Base-by-base conservation (phyloP, 2,113 vertebrate species). In the Lontra canadensis region DNA sequence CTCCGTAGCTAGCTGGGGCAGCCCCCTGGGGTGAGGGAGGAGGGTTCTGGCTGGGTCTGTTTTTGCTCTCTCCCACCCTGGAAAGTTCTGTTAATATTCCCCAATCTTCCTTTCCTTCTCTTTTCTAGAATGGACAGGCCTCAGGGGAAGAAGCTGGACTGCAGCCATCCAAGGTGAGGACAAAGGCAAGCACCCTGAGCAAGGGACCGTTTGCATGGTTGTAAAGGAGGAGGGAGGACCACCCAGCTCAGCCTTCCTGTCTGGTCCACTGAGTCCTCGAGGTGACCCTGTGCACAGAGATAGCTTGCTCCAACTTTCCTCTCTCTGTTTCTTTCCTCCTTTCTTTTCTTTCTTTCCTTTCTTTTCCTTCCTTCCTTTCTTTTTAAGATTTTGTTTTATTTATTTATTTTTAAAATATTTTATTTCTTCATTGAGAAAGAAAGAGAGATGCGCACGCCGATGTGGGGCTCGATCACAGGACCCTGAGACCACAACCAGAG, bases 91-190 rank as follows among this genome's bases (percentile, higher is more conserved):
- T 86, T 47, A 20, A 3, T n/a, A 9, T 6, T 69, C 31, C 23
- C 29, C 36, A 9, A 29, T 88, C 89, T 98, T 59, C 94, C 96
- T 95, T 97, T 34, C 95, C 96, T 95, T 97, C 29, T 97, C 93
- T 97, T 98, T 99, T 98, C 90, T 98, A 99, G 99, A 99, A 99
- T 1, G 99, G 99, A 65, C 99, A 99, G 94, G 92, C 98, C 74
- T 97, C 97, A 90, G 97, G 97, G 55, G 99, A 99, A 94, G 99
- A 99, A 98, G 92, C 96, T 85, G 98, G 98, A 88, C 98, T 98
- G 84, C 94, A 96, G 97, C 97, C 94, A 34, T 69, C 94, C 83
- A 98, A 99, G 99, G 99, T 99, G 98, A 98, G 96, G 81, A 47
- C 85, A 15, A 31, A 39, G 29, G 52, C 52, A 47, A 84, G 67